A percentile compares a stretch with the other conserved stretches of the same genome.
Conservation (phyloP, 2,888 invertebrate species). For the Meandrusa payeni region DNA sequence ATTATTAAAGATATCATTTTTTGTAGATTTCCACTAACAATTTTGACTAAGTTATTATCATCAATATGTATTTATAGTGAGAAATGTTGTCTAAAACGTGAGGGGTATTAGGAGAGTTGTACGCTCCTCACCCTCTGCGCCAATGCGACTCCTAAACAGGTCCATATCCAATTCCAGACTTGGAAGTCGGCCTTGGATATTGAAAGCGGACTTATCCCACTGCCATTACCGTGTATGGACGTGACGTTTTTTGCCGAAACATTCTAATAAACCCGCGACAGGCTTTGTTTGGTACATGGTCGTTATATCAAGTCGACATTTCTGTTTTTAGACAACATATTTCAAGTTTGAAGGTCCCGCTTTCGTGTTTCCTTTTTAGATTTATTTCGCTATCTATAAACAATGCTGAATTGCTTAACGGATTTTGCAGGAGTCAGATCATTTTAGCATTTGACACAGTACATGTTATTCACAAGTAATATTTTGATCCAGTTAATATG, state of each 20-base stretch:
- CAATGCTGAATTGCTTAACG: too few species aligned
- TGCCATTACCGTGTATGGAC: slow-evolving; percentile 3
- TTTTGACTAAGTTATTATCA: too few species aligned
- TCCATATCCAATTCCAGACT: slow-evolving; percentile 7
- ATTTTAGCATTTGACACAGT: too few species aligned
- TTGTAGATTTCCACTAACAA: too few species aligned
- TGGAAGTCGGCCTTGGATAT: slow-evolving; percentile 11
- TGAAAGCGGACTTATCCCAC: slow-evolving; percentile 13
- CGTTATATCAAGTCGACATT: slow-evolving; percentile 6
- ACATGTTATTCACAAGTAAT: too few species aligned
- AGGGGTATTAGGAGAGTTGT: neutral
- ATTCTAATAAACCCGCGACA: slow-evolving; percentile 1
- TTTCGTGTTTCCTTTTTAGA: neutral
- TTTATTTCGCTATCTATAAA: too few species aligned
- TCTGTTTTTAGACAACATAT: slow-evolving; percentile 7
- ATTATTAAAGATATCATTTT: too few species aligned
- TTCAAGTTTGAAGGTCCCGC: neutral
- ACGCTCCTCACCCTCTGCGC: neutral
- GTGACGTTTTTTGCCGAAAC: slow-evolving; percentile 9
- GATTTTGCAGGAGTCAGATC: too few species aligned
- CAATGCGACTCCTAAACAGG: slow-evolving; percentile 9
- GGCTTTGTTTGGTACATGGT: slow-evolving; percentile 8
- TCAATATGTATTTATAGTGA: too few species aligned
- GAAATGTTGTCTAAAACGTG: too few species aligned
- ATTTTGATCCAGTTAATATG: too few species aligned